Percentiles rank a stretch among this genome's conserved stretches.
Conservation (phyloP, 2,888 invertebrate genomes). For the Alcis repandata region DNA sequence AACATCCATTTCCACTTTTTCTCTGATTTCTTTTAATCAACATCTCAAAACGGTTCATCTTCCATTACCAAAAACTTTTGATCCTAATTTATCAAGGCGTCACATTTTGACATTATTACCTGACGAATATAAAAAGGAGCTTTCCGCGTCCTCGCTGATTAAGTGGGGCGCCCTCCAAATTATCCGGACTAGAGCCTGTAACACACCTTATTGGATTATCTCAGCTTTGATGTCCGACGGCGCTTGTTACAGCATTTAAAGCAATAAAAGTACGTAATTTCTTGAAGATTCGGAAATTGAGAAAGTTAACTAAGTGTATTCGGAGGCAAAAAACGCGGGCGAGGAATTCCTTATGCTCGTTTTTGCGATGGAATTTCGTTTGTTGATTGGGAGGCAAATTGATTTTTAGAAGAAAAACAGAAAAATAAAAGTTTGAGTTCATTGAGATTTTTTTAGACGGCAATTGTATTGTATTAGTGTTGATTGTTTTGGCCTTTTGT, state of each 20-base stretch:
- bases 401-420: slow-evolving; percentile 25
- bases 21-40: slow-evolving; percentile 48
- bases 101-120: slow-evolving; percentile 67
- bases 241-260: slow-evolving; percentile 69
- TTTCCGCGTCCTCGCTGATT: slow-evolving; percentile 72
- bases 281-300: slow-evolving; percentile 74
- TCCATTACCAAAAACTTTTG: slow-evolving; percentile 52
- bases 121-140: slow-evolving; percentile 71
- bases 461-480: too few relatives aligned
- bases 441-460: not conserved
- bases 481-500: not conserved
- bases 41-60: slow-evolving; percentile 29
- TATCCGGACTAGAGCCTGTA: slow-evolving; percentile 70
- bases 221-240: slow-evolving; percentile 77
- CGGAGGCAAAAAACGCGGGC: slow-evolving; percentile 41
- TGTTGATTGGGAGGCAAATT: slow-evolving; percentile 49
- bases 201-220: slow-evolving; percentile 83
- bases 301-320: slow-evolving; percentile 67
- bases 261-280: slow-evolving; percentile 80
- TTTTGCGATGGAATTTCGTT: slow-evolving; percentile 29
- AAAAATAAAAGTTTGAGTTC: slow-evolving; percentile 8
- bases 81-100: slow-evolving; percentile 66
- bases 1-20: not conserved
- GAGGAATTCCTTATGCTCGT: slow-evolving; percentile 34
- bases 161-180: slow-evolving; percentile 70